Base-by-base conservation (phyloP, 2,113 vertebrate genomes). In the Etia nguti region DNA sequence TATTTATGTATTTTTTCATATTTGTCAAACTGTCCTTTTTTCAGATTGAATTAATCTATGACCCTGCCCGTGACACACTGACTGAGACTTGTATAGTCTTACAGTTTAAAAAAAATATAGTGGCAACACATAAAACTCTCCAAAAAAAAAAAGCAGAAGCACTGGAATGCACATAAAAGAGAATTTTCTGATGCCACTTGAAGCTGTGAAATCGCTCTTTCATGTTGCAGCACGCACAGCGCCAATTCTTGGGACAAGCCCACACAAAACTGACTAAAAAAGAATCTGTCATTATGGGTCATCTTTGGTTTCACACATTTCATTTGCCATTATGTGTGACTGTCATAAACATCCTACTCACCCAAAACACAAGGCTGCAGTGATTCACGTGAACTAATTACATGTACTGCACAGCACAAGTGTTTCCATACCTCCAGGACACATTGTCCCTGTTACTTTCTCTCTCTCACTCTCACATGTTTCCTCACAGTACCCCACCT, bases 161-260 rank as follows among this genome's bases (percentile, higher is more conserved):
- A 93, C 86, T 91, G 93, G 83, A 94, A 88, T 81, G 79, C 82
- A 89, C 90, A 92, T 92, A 86, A 93, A 92, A 93, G 89, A 85
- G 88, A 89, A 87, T 92, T 85, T 93, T 92, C 83, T 26, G 68
- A 91, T 85, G 83, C 89, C 50, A 80, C 89, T 93, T 13, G 87
- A 92, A 89, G 85, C 92, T 91, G 93, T 94, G 93, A 93, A 95
- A 94, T 95, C 31, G 20, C 80, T 90, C 87, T 91, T 94, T 94
- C 90, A 92, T 91, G 90, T 93, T 57, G 92, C 70, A 43, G 75
- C 34, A 50, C 1, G 77, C 79, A 8, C 68, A 8, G 84, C 18
- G 57, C 90, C 91, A 90, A 87, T 90, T 88, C 91, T 86, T 55
- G 82, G 83, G 90, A 90, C 87, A 22, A 90, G 89, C 91, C 88